Evolutionary conservation across 2,888 invertebrate species (phyloP).

Genomic region (Koerneria pararmatus): DNA sequence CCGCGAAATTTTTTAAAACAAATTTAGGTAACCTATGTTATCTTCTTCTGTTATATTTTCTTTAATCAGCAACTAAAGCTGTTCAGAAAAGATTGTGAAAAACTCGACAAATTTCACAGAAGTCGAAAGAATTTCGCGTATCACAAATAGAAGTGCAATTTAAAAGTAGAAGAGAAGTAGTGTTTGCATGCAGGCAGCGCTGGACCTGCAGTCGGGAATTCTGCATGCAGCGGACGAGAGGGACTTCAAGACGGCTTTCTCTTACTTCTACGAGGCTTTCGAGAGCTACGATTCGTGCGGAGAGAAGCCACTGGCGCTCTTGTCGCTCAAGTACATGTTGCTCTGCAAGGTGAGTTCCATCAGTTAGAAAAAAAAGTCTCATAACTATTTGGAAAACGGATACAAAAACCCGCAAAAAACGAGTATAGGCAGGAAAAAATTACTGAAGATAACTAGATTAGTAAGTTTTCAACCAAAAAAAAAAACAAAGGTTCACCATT

Average conservation of each 20-base stretch:
- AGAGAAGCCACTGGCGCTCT: slow-evolving; percentile 82
- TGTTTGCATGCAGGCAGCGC: slow-evolving; percentile 83
- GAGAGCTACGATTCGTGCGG: slow-evolving; percentile 85
- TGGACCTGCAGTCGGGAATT: slow-evolving; percentile 95
- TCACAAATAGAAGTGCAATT: background rate
- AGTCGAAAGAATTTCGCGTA: background rate
- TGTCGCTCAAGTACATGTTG: slow-evolving; percentile 97
- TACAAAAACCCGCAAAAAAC: too few species aligned
- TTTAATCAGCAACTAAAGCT: slow-evolving; percentile 30
- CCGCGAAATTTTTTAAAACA: too few species aligned
- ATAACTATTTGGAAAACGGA: too few species aligned
- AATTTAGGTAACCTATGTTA: too few species aligned
- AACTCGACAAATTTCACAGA: too few species aligned
- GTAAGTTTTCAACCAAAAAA: too few species aligned
- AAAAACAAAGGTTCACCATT: too few species aligned
- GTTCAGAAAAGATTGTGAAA: slow-evolving; percentile 21
- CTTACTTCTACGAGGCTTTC: slow-evolving; percentile 98
- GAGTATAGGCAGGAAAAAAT: too few species aligned
- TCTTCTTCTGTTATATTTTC: too few species aligned
- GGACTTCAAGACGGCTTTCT: slow-evolving; percentile 99
- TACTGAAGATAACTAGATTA: too few species aligned
- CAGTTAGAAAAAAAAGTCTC: background rate
- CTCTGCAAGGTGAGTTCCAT: slow-evolving; percentile 79
- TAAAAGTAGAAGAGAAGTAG: slow-evolving; percentile 7
- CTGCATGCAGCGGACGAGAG: slow-evolving; percentile 98